Evolutionary conservation across 2,113 vertebrate species (phyloP).

Genomic region (Nothocercus nigrocapillus): DNA sequence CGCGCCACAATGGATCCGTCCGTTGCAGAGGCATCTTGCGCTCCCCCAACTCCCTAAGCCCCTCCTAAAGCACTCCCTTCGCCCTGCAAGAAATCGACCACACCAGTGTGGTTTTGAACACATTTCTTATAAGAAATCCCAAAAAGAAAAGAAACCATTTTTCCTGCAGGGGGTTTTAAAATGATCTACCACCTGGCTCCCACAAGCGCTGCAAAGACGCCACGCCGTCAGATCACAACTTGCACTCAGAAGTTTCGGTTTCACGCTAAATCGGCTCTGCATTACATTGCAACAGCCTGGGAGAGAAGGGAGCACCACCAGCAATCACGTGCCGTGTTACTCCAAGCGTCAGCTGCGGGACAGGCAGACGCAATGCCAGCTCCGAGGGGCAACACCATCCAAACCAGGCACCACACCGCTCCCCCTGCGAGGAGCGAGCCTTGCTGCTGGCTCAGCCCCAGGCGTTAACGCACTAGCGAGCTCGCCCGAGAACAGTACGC

Average conservation of each 20-base stretch:
- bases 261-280: background rate
- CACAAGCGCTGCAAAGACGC: background rate
- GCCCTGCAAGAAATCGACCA: background rate
- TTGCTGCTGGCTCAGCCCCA: background rate
- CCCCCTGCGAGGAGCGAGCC: background rate
- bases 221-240: background rate
- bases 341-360: background rate
- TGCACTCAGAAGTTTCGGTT: background rate
- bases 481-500: slow-evolving; percentile 15
- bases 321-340: background rate
- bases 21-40: background rate
- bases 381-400: background rate
- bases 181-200: background rate
- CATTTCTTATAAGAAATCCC: background rate
- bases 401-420: background rate
- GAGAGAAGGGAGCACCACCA: background rate
- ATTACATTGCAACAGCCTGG: background rate
- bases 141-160: background rate
- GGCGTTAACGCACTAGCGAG: slow-evolving; percentile 23
- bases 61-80: background rate
- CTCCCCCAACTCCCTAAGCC: background rate
- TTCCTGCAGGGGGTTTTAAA: background rate
- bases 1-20: background rate
- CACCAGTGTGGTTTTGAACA: background rate
- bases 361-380: background rate